These are phyloP conservation scores for Andrena haemorrhoa DNA, from an alignment of 2,888 invertebrate genomes.

Conservation along the genomic window DNA sequence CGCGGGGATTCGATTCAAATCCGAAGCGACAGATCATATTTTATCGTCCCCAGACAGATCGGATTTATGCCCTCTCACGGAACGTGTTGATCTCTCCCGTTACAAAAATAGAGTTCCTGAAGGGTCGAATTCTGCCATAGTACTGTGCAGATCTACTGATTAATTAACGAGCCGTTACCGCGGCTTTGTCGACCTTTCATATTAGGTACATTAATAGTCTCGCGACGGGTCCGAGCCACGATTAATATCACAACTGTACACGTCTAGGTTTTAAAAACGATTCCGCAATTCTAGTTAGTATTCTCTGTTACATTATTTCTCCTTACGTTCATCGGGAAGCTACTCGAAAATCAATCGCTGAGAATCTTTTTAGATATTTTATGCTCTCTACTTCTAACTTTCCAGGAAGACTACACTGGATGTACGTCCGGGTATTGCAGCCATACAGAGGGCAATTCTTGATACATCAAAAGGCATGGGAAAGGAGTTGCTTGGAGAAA, in stretches of 20 bases:
- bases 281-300: no score
- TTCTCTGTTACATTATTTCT: no score
- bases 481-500: constrained; percentile 9
- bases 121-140: not conserved
- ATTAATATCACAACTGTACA: no score
- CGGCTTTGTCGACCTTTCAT: no score
- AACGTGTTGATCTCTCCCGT: constrained; percentile 13
- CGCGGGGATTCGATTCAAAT: constrained; percentile 42
- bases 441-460: constrained; percentile 19
- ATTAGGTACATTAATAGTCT: no score
- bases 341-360: no score
- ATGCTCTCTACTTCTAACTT: no score
- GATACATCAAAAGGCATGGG: constrained; percentile 12
- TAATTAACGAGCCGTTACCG: not conserved
- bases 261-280: no score
- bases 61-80: not conserved
- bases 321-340: no score
- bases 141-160: not conserved
- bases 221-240: no score
- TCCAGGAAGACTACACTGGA: not conserved
- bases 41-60: not conserved
- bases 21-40: constrained; percentile 25
- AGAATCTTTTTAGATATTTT: no score
- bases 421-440: not conserved
- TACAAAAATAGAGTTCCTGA: not conserved